These are phyloP conservation scores for Danio albolineatus DNA, from an alignment of 2,797 vertebrate genomes.

Conservation along the genomic window DNA sequence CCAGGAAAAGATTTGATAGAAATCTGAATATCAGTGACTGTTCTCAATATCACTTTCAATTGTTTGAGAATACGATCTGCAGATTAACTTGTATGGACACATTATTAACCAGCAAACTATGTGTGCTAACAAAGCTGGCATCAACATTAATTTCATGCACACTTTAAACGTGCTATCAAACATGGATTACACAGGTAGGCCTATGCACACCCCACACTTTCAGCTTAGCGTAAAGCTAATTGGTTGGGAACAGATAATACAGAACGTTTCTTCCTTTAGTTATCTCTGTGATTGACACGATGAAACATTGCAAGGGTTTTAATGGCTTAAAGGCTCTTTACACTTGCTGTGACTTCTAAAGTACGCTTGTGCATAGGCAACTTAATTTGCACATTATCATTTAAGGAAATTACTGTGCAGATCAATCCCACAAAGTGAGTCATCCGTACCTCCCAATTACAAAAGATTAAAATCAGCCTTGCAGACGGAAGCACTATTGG, in stretches of 20 bases:
- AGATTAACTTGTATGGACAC: not conserved
- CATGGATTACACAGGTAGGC: not conserved
- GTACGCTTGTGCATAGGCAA: not conserved
- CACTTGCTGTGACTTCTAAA: constrained; percentile 14
- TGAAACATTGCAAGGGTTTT: not conserved
- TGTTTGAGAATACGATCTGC: not conserved
- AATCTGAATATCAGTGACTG: too few relatives aligned
- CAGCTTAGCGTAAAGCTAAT: not conserved
- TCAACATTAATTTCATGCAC: not conserved
- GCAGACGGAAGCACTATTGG: constrained; percentile 17
- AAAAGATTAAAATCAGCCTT: constrained; percentile 50
- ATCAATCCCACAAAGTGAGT: constrained; percentile 36
- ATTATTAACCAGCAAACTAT: not conserved
- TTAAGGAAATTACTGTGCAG: constrained; percentile 32
- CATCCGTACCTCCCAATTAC: constrained; percentile 33
- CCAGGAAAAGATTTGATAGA: too few relatives aligned
- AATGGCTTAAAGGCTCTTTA: constrained; percentile 25
- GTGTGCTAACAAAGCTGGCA: not conserved
- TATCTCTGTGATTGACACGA: constrained; percentile 13
- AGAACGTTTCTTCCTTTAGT: constrained; percentile 9
- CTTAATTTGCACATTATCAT: constrained; percentile 38
- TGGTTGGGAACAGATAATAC: not conserved
- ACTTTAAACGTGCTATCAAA: not conserved
- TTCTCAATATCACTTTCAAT: too few relatives aligned
- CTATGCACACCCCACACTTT: not conserved